Base-by-base conservation (phyloP, 2,888 invertebrate species). In the Oscheius sp. region DNA sequence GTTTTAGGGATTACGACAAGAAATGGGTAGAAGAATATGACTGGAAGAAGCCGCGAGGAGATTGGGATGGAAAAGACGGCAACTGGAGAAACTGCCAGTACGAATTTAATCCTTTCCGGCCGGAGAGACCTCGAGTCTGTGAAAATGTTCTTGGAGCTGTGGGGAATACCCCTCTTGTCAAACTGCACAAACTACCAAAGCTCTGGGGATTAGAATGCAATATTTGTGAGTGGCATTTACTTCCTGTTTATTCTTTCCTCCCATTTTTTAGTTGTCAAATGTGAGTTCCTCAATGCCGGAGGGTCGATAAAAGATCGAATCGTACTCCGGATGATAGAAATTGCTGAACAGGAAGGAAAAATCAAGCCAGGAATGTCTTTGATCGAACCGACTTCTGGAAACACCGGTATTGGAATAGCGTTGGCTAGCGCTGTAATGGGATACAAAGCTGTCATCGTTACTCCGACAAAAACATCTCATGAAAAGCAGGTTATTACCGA, bases 381-480 rank as follows among this genome's bases (percentile, higher is more conserved):
- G 55, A 95, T 97, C 84, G 99, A 99, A 89, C 97, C 99, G 0
- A 96, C 98, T 0, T 98, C 97, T 21, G 88, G 88, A 73, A 96
- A 99, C 89, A 87, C 92, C 76, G 88, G 88, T 74, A 96, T 99
- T 89, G 99, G 98, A 12, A 89, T 99, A 78, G 98, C 99, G 0
- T 92, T 99, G 89, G 96, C 94, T 59, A 93, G 95, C 75, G 96
- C 97, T 59, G 95, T 96, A 2, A 93, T 93, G 89, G 94, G 96
- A 7, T 99, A 99, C 90, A 93, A 93, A 81, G 97, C 97, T 90
- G 93, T 98, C 69, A 97, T 99, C 88, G 96, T 98, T 0, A 94
- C 99, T 93, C 98, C 99, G 0, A 95, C 96, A 89, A 99, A 98
- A 91, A 99, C 99, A 98, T 97, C 97, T 41, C 93, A 94, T 89